Evolutionary conservation across 1,140 invertebrate genomes (phyloP).

Genomic region (Drosophila saltans): DNA sequence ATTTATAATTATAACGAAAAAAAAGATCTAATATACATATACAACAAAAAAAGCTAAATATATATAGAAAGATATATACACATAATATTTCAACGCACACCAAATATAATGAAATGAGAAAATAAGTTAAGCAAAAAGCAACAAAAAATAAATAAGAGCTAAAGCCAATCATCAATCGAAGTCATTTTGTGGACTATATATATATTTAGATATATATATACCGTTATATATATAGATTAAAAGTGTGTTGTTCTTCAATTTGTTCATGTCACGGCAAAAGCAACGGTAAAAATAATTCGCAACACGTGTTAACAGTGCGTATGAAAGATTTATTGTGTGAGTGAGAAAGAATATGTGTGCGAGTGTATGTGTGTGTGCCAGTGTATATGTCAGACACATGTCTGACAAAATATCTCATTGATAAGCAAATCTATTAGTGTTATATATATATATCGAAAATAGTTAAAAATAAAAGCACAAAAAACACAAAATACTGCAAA

Average conservation of each 20-base stretch:
- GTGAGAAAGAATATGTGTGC: constrained; percentile 22
- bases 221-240: constrained; percentile 33
- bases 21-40: background rate
- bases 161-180: constrained; percentile 33
- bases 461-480: constrained; percentile 42
- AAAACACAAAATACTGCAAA: constrained; percentile 34
- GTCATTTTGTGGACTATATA: constrained; percentile 27
- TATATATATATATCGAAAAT: constrained; percentile 17
- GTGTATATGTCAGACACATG: constrained; percentile 34
- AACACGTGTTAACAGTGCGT: constrained; percentile 78
- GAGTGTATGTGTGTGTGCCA: constrained; percentile 21
- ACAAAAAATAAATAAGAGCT: background rate
- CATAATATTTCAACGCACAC: constrained; percentile 32
- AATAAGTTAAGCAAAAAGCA: constrained; percentile 26
- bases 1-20: constrained; percentile 22
- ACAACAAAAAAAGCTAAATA: too few relatives aligned
- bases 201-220: constrained; percentile 15
- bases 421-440: constrained; percentile 11
- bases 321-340: constrained; percentile 48
- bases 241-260: constrained; percentile 49
- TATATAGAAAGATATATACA: background rate
- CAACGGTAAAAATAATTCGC: constrained; percentile 55
- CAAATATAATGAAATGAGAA: constrained; percentile 2
- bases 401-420: constrained; percentile 32
- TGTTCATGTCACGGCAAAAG: constrained; percentile 58